Percentiles rank a stretch among this genome's conserved stretches.
Evolutionary conservation across 2,888 invertebrate genomes (phyloP).

Genomic region (Machimus rusticus): DNA sequence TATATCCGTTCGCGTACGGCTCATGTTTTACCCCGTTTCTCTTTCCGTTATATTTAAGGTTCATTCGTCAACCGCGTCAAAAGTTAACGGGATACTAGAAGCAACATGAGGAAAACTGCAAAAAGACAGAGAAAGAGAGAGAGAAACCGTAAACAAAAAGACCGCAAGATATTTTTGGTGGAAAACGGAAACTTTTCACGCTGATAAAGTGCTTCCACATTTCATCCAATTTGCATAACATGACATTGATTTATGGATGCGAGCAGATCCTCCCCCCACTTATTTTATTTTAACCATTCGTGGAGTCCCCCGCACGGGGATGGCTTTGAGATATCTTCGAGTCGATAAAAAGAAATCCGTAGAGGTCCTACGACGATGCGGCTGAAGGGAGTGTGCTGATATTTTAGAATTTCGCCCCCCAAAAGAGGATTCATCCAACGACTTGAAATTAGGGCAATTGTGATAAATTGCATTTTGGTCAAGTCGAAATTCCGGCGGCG

Average conservation of each 20-base stretch:
- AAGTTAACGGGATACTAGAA: not conserved
- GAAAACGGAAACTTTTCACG: conserved; percentile 19
- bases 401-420: not conserved
- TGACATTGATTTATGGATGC: conserved; percentile 42
- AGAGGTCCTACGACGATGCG: not conserved
- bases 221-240: conserved; percentile 43
- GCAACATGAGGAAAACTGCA: not conserved
- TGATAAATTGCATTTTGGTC: conserved; percentile 42
- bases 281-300: not conserved
- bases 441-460: conserved; percentile 34
- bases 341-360: not conserved
- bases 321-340: not conserved
- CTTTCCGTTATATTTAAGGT: not conserved
- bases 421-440: not conserved
- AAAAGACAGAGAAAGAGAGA: not conserved
- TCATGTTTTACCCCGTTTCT: not conserved
- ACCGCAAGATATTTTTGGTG: not conserved
- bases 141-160: not conserved
- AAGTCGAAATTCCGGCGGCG: not conserved
- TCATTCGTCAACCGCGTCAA: not conserved
- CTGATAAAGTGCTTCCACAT: conserved; percentile 40
- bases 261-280: conserved; percentile 16
- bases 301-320: not conserved
- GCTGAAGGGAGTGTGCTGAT: not conserved
- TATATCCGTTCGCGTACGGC: not conserved